Evolutionary conservation across 1,140 invertebrate genomes (phyloP), one percentile per base, ranked within the genome.

Genomic region (Gryon sp.): DNA sequence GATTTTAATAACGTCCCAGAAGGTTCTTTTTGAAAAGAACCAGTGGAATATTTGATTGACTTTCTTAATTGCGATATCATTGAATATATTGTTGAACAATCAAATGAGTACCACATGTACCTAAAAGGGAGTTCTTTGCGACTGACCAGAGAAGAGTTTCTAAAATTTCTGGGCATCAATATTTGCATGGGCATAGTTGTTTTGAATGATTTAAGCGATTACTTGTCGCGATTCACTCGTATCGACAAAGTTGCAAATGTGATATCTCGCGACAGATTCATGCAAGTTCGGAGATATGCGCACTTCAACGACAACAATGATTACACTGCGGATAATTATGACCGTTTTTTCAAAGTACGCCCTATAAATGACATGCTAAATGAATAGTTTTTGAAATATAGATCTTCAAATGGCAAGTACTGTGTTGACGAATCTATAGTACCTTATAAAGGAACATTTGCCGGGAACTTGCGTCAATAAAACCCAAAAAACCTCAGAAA

Each of bases 401-500:
- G 34, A 43, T 48, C 46, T 22, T 2, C 6, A 14, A 22, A 59
- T 28, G 34, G 32, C 1, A 57, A 4, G 11, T 69, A 69, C 59
- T 48, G 18, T 1, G 22, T 59, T 8, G 52, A 59, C 11, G 45
- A 69, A 26, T 14, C 43, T n/a, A 24, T 69, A 18, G 20, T 69
- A 11, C 52, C 52, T 0, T 68, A 68, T 14, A 69, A 59, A 43
- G 65, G 65, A 9, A 19, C n/a, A 2, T 43, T 1, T 24, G 46
- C 36, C 12, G 66, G 66, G 28, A 70, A 70, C 45, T 43, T 60
- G n/a, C 66, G 45, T 2, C 65, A 78, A 9, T 77, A 75, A 34
- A 41, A 70, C 6, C 69, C 63, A 1, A 52, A 36, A 32, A 80
- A 80, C 38, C 72, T 66, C 1, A 43, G 38, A 78, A 80, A 40